A percentile compares a stretch with the other conserved stretches of the same genome.
These are phyloP conservation scores for Amblyjoppa fuscipennis DNA, from an alignment of 2,888 invertebrate genomes.

Conservation along the genomic window DNA sequence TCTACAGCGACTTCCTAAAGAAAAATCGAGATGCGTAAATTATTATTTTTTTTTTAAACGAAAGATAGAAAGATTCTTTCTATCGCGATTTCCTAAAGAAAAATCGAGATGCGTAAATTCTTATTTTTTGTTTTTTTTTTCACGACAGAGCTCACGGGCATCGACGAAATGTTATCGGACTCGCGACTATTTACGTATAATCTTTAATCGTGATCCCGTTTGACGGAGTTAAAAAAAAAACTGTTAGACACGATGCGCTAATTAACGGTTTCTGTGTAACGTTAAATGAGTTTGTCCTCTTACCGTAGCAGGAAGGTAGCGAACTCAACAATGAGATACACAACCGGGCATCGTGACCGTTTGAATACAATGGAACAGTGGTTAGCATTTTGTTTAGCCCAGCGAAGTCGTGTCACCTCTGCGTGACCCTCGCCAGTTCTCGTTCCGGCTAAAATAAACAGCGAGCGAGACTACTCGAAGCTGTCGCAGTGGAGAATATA, in stretches of 20 bases:
- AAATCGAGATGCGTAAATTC: too few relatives aligned
- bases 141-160: neutral
- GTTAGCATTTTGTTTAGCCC: slow-evolving; percentile 55
- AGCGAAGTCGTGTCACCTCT: slow-evolving; percentile 37
- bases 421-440: slow-evolving; percentile 39
- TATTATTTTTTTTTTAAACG: neutral
- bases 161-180: neutral
- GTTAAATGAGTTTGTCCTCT: neutral
- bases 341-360: slow-evolving; percentile 25
- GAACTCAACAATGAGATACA: slow-evolving; percentile 8
- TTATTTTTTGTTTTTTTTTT: neutral
- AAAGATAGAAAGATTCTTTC: neutral
- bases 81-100: too few relatives aligned
- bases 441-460: neutral
- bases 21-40: too few relatives aligned
- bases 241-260: neutral
- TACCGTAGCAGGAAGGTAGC: neutral
- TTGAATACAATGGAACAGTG: slow-evolving; percentile 66
- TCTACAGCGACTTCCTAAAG: neutral
- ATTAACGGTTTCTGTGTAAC: neutral
- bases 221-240: neutral
- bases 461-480: neutral
- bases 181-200: neutral
- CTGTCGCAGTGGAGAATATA: slow-evolving; percentile 3
- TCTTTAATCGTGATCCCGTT: neutral